A percentile compares a stretch with the other conserved stretches of the same genome.
Conservation (phyloP, 2,797 vertebrate species). For the Rousettus madagascariensis region DNA sequence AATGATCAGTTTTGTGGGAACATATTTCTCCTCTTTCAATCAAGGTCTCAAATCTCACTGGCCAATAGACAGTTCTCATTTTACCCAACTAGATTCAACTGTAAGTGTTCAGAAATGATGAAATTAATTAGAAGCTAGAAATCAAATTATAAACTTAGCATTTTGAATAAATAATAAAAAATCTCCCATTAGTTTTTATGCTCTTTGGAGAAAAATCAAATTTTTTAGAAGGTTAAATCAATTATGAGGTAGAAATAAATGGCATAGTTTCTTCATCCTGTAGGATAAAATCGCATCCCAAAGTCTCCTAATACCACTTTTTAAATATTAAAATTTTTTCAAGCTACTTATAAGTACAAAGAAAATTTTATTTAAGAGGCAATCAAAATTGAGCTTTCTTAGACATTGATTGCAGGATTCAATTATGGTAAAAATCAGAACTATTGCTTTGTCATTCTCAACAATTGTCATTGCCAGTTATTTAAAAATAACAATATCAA, state of each 20-base stretch:
- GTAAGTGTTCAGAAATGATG: not conserved
- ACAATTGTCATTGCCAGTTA: not conserved
- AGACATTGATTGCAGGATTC: not conserved
- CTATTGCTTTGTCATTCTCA: not conserved
- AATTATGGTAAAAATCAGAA: not conserved
- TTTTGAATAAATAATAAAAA: not conserved
- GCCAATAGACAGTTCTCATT: not conserved
- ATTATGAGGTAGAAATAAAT: not conserved
- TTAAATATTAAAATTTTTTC: constrained; percentile 44
- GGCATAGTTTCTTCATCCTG: not conserved
- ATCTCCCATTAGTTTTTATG: not conserved
- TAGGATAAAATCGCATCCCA: not conserved
- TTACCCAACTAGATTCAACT: not conserved
- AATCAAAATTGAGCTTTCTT: not conserved
- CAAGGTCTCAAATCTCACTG: not conserved
- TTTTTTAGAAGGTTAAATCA: not conserved
- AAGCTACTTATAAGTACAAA: not conserved
- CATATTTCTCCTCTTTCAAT: not conserved
- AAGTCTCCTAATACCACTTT: not conserved
- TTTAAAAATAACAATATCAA: not conserved
- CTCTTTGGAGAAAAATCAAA: constrained; percentile 27
- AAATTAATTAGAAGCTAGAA: not conserved
- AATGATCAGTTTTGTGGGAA: not conserved
- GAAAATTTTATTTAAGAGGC: not conserved
- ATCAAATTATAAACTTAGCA: constrained; percentile 1